Evolutionary conservation across 2,113 vertebrate species (phyloP), one percentile per base, ranked within the genome.

Genomic region (Clupea harengus): DNA sequence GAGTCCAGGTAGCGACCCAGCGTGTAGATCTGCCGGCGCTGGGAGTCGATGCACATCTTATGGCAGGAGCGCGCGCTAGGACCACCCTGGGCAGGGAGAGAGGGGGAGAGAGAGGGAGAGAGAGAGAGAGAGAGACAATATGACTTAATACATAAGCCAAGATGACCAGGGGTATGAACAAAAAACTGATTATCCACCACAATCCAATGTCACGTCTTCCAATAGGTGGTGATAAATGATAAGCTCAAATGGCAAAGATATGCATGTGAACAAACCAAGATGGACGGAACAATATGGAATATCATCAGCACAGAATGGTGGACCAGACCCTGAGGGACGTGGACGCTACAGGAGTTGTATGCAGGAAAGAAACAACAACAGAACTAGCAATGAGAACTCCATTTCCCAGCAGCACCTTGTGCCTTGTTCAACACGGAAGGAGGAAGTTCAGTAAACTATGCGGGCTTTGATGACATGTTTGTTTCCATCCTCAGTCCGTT

Each of bases 41-140:
- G 97, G 20, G 97, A 98, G 93, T 99, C 98, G 44, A 99, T 99
- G 92, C 98, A 99, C 98, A 99, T 99, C 93, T 99, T 99, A 93
- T 99, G 98, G 90, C 98, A 99, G 0, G 98, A 99, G 17, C 98
- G 96, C 47, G 98, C 98, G n/a, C 97, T 99, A 0, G 98, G 98
- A 2, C 98, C 98, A 22, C 93, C 97, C 98, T 99, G 89, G 39
- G 28, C 15, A 32, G 60, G 13, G 32, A 84, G 83, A 46, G 67
- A 32, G 9, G 0, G 67, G 3, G 67, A 75, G 67, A 32, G 25
- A 72, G 64, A 28, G 64, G 0, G 3, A 8, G 22, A 11, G 17
- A 8, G 50, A 15, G 50, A 54, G 39, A 39, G 22, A 64, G 60
- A 64, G 11, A 72, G 64, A 72, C 1, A 32, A 54, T 18, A 17